These are phyloP conservation scores for Cephalopholis sonnerati DNA, from an alignment of 2,113 vertebrate species.

Conservation along the genomic window DNA sequence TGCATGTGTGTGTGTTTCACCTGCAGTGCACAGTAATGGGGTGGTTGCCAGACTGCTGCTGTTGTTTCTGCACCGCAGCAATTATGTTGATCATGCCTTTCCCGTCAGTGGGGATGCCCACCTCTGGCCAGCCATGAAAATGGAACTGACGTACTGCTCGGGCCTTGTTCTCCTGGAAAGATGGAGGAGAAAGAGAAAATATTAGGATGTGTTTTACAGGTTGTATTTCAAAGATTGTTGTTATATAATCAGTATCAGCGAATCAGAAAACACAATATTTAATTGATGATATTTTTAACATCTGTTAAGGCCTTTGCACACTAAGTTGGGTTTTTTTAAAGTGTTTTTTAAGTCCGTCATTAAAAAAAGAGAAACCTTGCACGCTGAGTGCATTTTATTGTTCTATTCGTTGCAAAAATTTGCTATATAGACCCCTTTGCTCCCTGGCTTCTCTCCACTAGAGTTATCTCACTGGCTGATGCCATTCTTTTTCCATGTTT, in stretches of 20 bases:
- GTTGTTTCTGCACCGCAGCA: conserved; percentile 96
- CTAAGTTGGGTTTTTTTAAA: too few species aligned
- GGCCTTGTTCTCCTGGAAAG: conserved; percentile 94
- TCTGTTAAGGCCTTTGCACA: background rate
- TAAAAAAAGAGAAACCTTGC: too few species aligned
- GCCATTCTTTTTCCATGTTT: too few species aligned
- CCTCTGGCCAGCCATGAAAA: conserved; percentile 98
- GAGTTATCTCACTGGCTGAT: too few species aligned
- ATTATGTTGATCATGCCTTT: conserved; percentile 99
- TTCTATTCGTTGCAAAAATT: too few species aligned
- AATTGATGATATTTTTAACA: background rate
- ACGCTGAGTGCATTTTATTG: too few species aligned
- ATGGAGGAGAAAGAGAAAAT: background rate
- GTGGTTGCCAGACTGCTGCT: conserved; percentile 99
- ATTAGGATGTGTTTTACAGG: background rate
- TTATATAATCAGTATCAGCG: background rate
- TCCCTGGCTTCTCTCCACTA: too few species aligned
- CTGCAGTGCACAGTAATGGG: conserved; percentile 99
- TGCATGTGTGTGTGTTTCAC: conserved; percentile 71
- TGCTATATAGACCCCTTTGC: too few species aligned
- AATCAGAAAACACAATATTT: background rate
- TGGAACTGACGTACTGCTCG: conserved; percentile 97
- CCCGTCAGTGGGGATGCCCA: conserved; percentile 95
- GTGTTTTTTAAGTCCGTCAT: too few species aligned
- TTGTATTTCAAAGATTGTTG: background rate